These are phyloP conservation scores for Trissolcus brochymenae DNA, from an alignment of 2,888 invertebrate species.

Conservation along the genomic window DNA sequence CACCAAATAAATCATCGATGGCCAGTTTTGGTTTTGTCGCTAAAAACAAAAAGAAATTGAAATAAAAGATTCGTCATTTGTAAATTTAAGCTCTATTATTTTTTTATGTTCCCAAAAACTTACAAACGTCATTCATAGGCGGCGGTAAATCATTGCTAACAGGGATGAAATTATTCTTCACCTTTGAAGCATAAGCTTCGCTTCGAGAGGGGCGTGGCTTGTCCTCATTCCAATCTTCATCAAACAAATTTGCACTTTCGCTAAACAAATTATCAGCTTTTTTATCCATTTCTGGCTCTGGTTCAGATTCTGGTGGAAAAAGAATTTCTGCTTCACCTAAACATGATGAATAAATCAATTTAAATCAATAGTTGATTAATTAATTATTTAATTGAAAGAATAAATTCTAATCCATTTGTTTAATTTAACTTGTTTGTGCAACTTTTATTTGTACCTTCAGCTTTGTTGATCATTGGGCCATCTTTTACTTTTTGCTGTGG, in stretches of 20 bases:
- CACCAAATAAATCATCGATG: conserved; percentile 74
- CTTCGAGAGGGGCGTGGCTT: conserved; percentile 40
- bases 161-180: conserved; percentile 70
- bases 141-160: conserved; percentile 73
- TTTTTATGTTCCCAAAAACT: not conserved
- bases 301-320: conserved; percentile 59
- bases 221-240: conserved; percentile 68
- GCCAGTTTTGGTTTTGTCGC: conserved; percentile 72
- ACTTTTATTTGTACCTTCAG: conserved; percentile 63
- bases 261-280: conserved; percentile 66
- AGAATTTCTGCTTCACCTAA: conserved; percentile 64
- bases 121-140: conserved; percentile 70
- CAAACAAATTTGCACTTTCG: conserved; percentile 64
- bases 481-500: conserved; percentile 75
- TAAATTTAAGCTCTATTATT: conserved; percentile 20
- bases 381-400: not conserved
- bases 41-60: conserved; percentile 25
- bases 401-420: not conserved
- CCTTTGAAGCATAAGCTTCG: conserved; percentile 48
- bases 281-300: conserved; percentile 61
- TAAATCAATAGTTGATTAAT: not conserved
- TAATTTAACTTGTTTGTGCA: not conserved
- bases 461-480: conserved; percentile 65
- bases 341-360: conserved; percentile 3
- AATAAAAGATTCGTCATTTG: too few relatives aligned